Evolutionary conservation across 2,797 vertebrate genomes (phyloP), one percentile per base, ranked within the genome.

Genomic region (Fistularia tabacaria): DNA sequence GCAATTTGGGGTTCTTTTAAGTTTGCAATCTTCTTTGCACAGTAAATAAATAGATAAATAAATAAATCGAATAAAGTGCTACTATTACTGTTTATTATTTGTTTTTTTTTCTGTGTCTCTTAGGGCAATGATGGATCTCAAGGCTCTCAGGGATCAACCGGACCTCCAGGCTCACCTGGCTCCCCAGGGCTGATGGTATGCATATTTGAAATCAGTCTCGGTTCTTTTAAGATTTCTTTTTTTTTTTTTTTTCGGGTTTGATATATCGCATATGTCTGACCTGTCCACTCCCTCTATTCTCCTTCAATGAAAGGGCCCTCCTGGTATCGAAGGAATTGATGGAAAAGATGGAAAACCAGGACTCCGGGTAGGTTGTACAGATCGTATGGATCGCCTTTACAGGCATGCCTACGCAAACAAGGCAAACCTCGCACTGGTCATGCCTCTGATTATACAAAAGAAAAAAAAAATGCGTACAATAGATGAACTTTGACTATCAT

Each of bases 301-400:
- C 77, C 36, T 78, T 25, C 25, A 40, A 59, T 49, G 12, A 0
- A 77, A 98, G 97, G 97, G 95, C 1, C 92, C 93, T 0, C 90
- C 92, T 4, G 97, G 97, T 15, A 80, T 96, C 62, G 95, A 97
- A 9, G 97, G 97, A 52, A 69, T 94, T 43, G 95, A 98, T 0
- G 97, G 95, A 61, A 98, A 97, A 85, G 92, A 94, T 0, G 97
- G 96, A 37, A 99, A 97, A 67, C 91, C 93, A 1, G 97, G 97
- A 7, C 44, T 88, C 49, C 82, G 93, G 90, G 96, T 96, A 81
- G 91, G 76, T 70, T 45, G 12, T 38, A 49, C 7, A 42, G 4
- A 44, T 5, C 37, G 25, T 25, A 25, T 25, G 25, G 25, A 25
- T 25, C 6, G 14, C 49, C 12, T 25, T 37, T 39, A 51, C 11